Evolutionary conservation across 53 echinoderm and acorn worm genomes (phyloP), one percentile per base, ranked within the genome.

Genomic region (Holothuria leucospilota): DNA sequence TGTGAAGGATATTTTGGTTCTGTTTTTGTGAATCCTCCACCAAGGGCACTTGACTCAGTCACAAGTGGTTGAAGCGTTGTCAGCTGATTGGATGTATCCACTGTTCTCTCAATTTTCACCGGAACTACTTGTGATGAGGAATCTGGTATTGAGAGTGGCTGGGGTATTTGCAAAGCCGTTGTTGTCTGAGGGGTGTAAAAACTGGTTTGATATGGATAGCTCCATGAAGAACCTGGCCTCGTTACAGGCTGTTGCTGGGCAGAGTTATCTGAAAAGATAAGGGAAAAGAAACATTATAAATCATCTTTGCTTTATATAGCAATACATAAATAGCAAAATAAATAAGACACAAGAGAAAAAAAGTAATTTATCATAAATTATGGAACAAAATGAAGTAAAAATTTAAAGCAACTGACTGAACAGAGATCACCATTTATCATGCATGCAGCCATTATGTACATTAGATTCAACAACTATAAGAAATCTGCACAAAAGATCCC

Each of bases 101-200:
- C 77, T 4, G 88, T 74, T 41, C 73, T 66, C 39, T 93, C 93
- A 64, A 93, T 62, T 86, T 92, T 92, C 34, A 90, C 81, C 1
- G 88, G 88, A 4, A 88, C 81, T 16, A 81, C 53, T 59, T 58
- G 68, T 3, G 61, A 69, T 16, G 63, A 62, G 13, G 86, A 79
- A 29, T 92, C 92, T 20, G 84, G 82, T 4, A 86, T 68, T 26
- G 92, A 82, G 21, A 87, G 84, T 27, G 80, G 78, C n/a, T 63
- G 67, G 5, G 84, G 84, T 51, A 83, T 67, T 27, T 64, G 84
- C 23, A 83, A 53, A 4, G 84, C 63, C 10, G 67, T 25, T 9
- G 63, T 63, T 25, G 84, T 83, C 84, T 64, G 84, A n/a, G 84
- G 84, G 0, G 84, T 14, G 68, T 66, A 83, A 39, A 83, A 83